Percentiles rank a stretch among this genome's conserved stretches.
These are phyloP conservation scores for Eurytoma adleriae DNA, from an alignment of 2,888 invertebrate genomes.

Conservation along the genomic window DNA sequence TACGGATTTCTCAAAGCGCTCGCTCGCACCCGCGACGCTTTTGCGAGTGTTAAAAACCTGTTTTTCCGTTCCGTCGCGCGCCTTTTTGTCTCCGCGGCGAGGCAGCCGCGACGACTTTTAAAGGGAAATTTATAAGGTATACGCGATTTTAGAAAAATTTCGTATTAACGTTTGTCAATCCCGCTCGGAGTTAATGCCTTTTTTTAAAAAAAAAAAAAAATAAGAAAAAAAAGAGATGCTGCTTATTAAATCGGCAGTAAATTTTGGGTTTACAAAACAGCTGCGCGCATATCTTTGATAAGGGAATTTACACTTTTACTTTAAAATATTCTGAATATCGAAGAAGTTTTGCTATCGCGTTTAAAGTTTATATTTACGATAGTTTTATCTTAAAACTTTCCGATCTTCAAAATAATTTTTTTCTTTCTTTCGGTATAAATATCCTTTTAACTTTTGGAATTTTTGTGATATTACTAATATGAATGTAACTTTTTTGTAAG, in stretches of 20 bases:
- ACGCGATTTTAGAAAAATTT: slow-evolving; percentile 12
- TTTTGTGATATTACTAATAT: too few relatives aligned
- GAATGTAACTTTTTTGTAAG: too few relatives aligned
- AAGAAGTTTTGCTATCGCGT: slow-evolving; percentile 10
- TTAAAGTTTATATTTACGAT: slow-evolving; percentile 23
- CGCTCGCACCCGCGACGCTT: slow-evolving; percentile 23
- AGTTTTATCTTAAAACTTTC: not conserved
- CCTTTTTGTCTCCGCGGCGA: slow-evolving; percentile 28
- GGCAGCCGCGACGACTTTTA: not conserved
- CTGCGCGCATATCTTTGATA: slow-evolving; percentile 25
- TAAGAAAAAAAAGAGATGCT: not conserved
- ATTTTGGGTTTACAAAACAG: slow-evolving; percentile 38
- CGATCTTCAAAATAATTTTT: not conserved
- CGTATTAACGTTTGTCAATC: slow-evolving; percentile 45
- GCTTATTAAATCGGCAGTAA: slow-evolving; percentile 33
- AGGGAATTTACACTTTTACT: slow-evolving; percentile 35
- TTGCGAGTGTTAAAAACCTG: slow-evolving; percentile 51
- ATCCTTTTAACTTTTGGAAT: not conserved
- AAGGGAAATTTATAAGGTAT: slow-evolving; percentile 30
- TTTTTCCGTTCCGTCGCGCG: slow-evolving; percentile 39
- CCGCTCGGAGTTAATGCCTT: slow-evolving; percentile 25
- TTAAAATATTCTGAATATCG: slow-evolving; percentile 24
- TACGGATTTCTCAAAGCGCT: slow-evolving; percentile 56
- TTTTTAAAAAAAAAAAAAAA: too few relatives aligned
- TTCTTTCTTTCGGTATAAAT: not conserved